These are phyloP conservation scores for Vimba vimba DNA, from an alignment of 2,113 vertebrate genomes.

Conservation along the genomic window DNA sequence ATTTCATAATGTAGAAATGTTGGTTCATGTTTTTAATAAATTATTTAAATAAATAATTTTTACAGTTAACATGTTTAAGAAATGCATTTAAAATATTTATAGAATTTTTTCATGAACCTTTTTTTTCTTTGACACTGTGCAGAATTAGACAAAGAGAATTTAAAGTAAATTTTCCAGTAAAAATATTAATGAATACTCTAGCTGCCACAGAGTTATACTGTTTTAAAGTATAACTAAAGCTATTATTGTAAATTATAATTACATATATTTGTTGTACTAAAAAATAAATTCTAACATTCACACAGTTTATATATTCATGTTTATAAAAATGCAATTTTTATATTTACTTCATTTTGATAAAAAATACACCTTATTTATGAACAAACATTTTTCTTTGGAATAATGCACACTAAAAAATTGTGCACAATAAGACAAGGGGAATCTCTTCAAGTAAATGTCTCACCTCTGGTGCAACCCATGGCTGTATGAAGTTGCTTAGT, in stretches of 20 bases:
- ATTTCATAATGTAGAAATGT: not conserved
- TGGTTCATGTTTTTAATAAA: not conserved
- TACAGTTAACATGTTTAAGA: not conserved
- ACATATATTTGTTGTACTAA: no score
- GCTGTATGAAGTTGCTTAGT: conserved; percentile 75
- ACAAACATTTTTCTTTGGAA: not conserved
- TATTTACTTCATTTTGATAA: not conserved
- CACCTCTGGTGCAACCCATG: conserved; percentile 71
- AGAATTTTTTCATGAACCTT: no score
- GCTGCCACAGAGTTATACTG: no score
- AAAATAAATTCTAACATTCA: no score
- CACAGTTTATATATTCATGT: not conserved
- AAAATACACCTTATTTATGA: not conserved
- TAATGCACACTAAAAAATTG: not conserved
- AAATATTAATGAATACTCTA: no score
- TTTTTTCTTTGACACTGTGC: no score
- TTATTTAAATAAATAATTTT: not conserved
- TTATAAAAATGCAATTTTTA: not conserved
- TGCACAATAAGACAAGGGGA: not conserved
- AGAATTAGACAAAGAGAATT: no score
- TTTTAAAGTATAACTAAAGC: no score
- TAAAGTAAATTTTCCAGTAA: no score
- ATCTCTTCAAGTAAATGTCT: conserved; percentile 22
- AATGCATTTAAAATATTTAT: no score
- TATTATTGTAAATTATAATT: no score